phyloP scores from a whole-genome alignment of 2,888 invertebrate species.

The Apamea anceps region DNA sequence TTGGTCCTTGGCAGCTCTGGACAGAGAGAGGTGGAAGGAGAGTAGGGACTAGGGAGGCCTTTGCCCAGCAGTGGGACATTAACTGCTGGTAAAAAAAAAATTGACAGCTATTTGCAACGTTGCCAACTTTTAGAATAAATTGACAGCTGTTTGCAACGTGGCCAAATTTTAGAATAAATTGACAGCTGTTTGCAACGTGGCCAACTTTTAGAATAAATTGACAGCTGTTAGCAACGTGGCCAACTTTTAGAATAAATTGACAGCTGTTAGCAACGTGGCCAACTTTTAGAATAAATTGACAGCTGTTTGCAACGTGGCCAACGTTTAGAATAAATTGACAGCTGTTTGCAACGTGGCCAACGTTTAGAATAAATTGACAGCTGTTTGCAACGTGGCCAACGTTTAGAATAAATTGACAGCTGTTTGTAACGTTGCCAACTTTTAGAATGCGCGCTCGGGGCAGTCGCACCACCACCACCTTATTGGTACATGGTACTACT shows the following conservation, averaged over 20 bases:
- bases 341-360: neutral
- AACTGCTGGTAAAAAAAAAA: no score
- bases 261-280: neutral
- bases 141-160: neutral
- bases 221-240: neutral
- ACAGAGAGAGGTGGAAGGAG: no score
- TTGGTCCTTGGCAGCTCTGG: no score
- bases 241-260: neutral
- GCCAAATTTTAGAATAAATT: no score
- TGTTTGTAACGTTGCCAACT: neutral
- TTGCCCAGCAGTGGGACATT: no score
- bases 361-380: neutral
- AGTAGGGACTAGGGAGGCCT: no score
- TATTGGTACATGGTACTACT: neutral
- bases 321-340: neutral
- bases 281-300: neutral
- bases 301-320: neutral
- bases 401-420: no score
- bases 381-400: neutral
- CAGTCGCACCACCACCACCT: neutral
- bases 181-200: neutral
- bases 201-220: neutral
- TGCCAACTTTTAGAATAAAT: neutral
- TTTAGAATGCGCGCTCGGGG: neutral
- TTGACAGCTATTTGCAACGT: neutral